phyloP scores from a whole-genome alignment of 2,888 invertebrate genomes.

The Drosophila austrosaltans region DNA sequence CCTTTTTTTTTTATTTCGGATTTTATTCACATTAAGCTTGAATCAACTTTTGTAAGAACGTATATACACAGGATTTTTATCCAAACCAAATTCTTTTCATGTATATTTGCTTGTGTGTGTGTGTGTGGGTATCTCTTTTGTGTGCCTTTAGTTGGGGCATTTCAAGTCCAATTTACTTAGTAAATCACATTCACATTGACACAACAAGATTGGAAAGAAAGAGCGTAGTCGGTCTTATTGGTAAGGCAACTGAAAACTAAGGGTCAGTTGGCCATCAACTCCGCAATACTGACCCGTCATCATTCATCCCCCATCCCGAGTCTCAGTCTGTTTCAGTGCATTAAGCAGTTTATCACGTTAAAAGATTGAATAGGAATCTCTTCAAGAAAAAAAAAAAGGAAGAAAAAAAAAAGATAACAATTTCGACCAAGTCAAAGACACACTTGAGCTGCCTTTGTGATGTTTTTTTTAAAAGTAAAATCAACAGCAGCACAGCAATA shows the following conservation, averaged over 20 bases:
- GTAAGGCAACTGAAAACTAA: not conserved
- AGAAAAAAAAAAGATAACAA: constrained; percentile 46
- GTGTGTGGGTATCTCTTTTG: constrained; percentile 13
- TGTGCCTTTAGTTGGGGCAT: constrained; percentile 25
- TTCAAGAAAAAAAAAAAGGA: constrained; percentile 21
- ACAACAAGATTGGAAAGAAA: constrained; percentile 24
- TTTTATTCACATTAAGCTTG: not conserved
- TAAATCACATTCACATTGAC: constrained; percentile 32
- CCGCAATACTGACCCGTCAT: constrained; percentile 6
- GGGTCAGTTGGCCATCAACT: constrained; percentile 1
- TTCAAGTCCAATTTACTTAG: constrained; percentile 51
- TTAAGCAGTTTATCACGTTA: constrained; percentile 73
- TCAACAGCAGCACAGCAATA: not conserved
- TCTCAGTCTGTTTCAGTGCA: constrained; percentile 46
- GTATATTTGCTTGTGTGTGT: not conserved
- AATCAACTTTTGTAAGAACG: not conserved
- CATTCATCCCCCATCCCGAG: constrained; percentile 7
- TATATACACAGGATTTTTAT: not conserved
- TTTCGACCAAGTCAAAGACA: constrained; percentile 16
- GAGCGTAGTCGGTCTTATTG: not conserved
- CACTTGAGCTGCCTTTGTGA: constrained; percentile 14
- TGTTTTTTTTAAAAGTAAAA: not conserved
- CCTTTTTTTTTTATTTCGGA: not conserved
- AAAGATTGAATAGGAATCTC: constrained; percentile 61
- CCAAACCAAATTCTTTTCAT: constrained; percentile 1